These are phyloP conservation scores for Leptogaster cylindrica DNA, from an alignment of 2,888 invertebrate genomes.

Conservation along the genomic window DNA sequence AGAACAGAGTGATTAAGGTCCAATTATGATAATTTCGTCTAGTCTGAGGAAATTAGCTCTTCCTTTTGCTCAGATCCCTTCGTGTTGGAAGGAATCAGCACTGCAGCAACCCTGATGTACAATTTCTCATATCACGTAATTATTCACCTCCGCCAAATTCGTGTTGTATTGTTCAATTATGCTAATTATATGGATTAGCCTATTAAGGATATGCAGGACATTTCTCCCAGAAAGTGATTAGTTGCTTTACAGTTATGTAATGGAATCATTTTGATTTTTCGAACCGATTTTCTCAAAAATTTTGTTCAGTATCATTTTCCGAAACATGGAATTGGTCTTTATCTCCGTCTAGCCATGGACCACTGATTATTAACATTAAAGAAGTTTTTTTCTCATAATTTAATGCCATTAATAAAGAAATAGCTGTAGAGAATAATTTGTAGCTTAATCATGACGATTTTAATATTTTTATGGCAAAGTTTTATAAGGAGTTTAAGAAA, in stretches of 20 bases:
- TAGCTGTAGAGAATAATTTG: not conserved
- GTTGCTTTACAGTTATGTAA: slow-evolving; percentile 27
- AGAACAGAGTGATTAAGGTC: not conserved
- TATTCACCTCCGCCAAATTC: slow-evolving; percentile 38
- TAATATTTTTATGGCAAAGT: too few relatives aligned
- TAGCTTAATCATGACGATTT: too few relatives aligned
- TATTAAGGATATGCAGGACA: slow-evolving; percentile 30
- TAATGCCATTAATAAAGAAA: not conserved
- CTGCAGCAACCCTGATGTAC: not conserved
- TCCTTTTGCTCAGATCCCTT: not conserved
- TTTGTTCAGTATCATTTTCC: not conserved
- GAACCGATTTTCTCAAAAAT: not conserved
- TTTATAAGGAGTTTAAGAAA: too few relatives aligned
- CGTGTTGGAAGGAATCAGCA: not conserved
- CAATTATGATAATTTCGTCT: slow-evolving; percentile 37
- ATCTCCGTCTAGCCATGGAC: slow-evolving; percentile 16
- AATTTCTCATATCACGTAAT: slow-evolving; percentile 5
- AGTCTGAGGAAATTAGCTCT: slow-evolving; percentile 17
- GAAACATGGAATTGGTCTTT: slow-evolving; percentile 8
- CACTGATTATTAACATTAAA: slow-evolving; percentile 14
- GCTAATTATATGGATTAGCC: slow-evolving; percentile 40
- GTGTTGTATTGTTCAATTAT: slow-evolving; percentile 43
- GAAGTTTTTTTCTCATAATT: not conserved
- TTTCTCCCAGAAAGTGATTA: slow-evolving; percentile 15
- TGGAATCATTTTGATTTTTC: not conserved